phyloP scores from a whole-genome alignment of 2,888 invertebrate genomes.

The Acanthoscelides obtectus region DNA sequence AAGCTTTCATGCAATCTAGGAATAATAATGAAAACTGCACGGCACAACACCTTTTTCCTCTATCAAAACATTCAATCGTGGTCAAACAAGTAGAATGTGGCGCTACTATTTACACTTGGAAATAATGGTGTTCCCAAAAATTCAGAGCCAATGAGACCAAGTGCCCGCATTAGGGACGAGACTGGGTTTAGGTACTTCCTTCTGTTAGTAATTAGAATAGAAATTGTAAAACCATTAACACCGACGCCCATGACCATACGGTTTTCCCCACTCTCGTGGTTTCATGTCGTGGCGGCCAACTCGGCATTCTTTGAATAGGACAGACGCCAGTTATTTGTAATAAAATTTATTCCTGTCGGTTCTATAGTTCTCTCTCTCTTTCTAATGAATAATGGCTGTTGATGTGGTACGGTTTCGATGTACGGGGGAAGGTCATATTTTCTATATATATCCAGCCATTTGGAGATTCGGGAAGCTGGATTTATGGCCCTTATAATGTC shows the following conservation, averaged over 20 bases:
- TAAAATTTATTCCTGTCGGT: conserved; percentile 17
- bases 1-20: too few relatives aligned
- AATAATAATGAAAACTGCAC: too few relatives aligned
- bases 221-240: too few relatives aligned
- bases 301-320: conserved; percentile 15
- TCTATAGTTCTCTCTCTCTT: conserved; percentile 12
- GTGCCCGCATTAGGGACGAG: too few relatives aligned
- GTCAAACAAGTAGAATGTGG: too few relatives aligned
- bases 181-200: too few relatives aligned
- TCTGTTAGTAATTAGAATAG: too few relatives aligned
- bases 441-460: not conserved
- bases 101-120: too few relatives aligned
- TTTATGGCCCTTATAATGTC: not conserved
- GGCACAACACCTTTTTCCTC: too few relatives aligned
- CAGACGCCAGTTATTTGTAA: conserved; percentile 20
- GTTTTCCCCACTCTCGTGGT: not conserved
- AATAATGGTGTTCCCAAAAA: too few relatives aligned
- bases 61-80: too few relatives aligned
- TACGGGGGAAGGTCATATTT: not conserved
- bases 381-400: conserved; percentile 18
- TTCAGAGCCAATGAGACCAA: too few relatives aligned
- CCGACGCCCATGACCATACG: conserved; percentile 10
- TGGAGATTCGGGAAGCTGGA: not conserved
- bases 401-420: conserved; percentile 4
- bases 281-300: conserved; percentile 19